A percentile compares a stretch with the other conserved stretches of the same genome.
These are phyloP conservation scores for Pilophorus perplexus DNA, from an alignment of 2,888 invertebrate species.

Conservation along the genomic window DNA sequence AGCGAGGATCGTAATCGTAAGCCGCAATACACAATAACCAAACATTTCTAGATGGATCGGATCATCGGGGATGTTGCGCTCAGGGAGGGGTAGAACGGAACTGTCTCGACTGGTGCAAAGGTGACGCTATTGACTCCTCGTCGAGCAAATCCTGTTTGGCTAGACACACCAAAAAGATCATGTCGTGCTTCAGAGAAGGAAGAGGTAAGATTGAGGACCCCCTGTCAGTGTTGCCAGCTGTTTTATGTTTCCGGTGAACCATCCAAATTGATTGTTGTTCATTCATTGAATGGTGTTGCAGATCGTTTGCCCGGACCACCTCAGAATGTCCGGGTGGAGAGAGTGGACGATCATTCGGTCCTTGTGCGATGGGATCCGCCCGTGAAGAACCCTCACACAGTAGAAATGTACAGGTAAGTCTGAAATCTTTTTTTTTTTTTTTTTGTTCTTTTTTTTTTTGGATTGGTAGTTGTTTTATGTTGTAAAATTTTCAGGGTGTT, in stretches of 20 bases:
- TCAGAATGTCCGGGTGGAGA: constrained; percentile 60
- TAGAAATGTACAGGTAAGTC: constrained; percentile 67
- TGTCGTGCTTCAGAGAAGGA: constrained; percentile 78
- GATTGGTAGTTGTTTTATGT: too few species aligned
- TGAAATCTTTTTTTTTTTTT: not conserved
- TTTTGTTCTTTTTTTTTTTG: not conserved
- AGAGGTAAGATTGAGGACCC: constrained; percentile 58
- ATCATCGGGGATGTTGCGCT: constrained; percentile 81
- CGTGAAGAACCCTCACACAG: constrained; percentile 74
- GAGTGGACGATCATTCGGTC: constrained; percentile 60
- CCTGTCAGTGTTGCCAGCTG: not conserved
- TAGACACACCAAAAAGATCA: constrained; percentile 70
- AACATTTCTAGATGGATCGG: constrained; percentile 58
- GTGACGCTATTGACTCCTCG: constrained; percentile 63
- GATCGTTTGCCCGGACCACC: constrained; percentile 78
- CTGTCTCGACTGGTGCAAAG: constrained; percentile 82
- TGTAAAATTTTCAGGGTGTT: constrained; percentile 59
- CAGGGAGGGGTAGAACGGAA: constrained; percentile 74
- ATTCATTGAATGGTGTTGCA: too few species aligned
- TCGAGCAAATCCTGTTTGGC: constrained; percentile 67
- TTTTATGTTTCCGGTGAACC: not conserved
- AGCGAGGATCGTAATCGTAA: too few species aligned
- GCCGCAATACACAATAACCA: not conserved
- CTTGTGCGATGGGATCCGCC: constrained; percentile 75
- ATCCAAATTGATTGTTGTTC: not conserved